phyloP scores from a whole-genome alignment of 2,113 vertebrate species.

The Erpornis zantholeuca region DNA sequence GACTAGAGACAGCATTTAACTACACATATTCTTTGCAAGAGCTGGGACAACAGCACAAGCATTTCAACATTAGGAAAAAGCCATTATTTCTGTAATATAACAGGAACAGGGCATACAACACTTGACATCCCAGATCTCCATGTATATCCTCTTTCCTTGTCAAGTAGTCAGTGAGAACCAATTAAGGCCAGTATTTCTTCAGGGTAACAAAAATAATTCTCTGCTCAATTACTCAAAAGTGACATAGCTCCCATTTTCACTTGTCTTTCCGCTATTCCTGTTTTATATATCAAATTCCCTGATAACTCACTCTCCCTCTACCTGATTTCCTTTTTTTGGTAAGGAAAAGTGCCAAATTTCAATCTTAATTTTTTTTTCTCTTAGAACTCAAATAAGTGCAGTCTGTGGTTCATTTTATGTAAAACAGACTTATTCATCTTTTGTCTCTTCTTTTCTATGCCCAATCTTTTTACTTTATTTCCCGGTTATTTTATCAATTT shows the following conservation, averaged over 20 bases:
- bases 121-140: not conserved
- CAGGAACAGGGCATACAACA: not conserved
- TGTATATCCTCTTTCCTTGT: not conserved
- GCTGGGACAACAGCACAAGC: not conserved
- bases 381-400: not conserved
- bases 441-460: not conserved
- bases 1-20: not conserved
- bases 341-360: not conserved
- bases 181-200: not conserved
- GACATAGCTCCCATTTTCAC: not conserved
- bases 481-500: not conserved
- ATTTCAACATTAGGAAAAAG: not conserved
- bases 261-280: not conserved
- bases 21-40: not conserved
- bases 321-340: not conserved
- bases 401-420: not conserved
- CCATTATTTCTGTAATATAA: not conserved
- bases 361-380: not conserved
- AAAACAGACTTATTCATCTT: fast-evolving
- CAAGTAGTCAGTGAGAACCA: not conserved
- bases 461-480: not conserved
- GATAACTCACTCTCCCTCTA: not conserved
- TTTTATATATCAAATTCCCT: not conserved
- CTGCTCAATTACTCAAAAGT: not conserved
- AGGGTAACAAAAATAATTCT: not conserved